These are phyloP conservation scores for Sisyra terminalis DNA, from an alignment of 2,888 invertebrate species.

Conservation along the genomic window DNA sequence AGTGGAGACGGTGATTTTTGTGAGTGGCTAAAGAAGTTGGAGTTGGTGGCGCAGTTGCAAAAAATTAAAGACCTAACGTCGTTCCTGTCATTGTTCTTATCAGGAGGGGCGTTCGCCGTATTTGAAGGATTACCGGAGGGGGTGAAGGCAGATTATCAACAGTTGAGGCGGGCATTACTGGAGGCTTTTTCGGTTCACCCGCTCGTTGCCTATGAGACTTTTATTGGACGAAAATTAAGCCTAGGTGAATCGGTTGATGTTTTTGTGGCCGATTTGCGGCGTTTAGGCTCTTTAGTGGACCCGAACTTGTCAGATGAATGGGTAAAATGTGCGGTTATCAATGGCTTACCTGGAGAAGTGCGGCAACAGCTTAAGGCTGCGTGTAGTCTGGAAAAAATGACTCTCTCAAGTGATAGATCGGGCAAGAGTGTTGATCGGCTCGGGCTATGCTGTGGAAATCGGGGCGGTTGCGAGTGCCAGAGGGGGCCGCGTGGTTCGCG, in stretches of 20 bases:
- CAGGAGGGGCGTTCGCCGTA: background rate
- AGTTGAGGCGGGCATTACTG: background rate
- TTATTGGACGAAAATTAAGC: background rate
- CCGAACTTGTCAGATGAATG: background rate
- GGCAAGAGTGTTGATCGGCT: background rate
- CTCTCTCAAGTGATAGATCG: background rate
- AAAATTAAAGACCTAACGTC: background rate
- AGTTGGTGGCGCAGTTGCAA: background rate
- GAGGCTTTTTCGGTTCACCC: background rate
- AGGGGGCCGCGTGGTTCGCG: background rate
- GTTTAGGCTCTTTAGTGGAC: background rate
- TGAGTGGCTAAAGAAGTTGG: background rate
- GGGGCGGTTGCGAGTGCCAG: background rate
- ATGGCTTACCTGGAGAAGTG: background rate
- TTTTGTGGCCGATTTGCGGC: background rate
- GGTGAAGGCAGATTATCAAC: background rate
- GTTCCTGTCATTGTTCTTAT: background rate
- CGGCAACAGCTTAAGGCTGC: background rate
- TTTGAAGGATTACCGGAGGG: background rate
- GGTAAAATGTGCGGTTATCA: background rate
- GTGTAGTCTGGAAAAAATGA: background rate
- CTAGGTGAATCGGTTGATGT: background rate
- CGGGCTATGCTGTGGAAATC: background rate
- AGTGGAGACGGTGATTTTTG: background rate
- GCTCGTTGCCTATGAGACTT: background rate